Conservation (phyloP, 2,113 vertebrate genomes). For the Bujurquina vittata region DNA sequence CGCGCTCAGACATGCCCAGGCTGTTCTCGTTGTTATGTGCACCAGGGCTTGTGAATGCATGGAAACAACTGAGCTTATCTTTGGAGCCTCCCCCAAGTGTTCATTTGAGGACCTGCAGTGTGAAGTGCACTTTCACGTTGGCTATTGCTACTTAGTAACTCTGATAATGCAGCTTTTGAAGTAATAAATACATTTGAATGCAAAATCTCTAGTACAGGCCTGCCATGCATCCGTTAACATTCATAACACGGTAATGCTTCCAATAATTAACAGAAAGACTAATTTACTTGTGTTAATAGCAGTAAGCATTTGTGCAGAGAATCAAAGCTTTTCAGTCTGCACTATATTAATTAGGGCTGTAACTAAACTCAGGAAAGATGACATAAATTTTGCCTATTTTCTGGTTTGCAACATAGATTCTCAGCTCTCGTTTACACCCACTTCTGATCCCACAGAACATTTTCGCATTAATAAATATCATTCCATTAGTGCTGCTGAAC, state of each 20-base stretch:
- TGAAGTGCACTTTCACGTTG: not conserved
- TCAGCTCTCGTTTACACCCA: not conserved
- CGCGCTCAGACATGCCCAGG: fast-evolving
- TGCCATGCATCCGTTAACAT: not conserved
- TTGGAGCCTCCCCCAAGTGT: not conserved
- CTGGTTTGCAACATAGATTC: not conserved
- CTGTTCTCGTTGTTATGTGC: no score
- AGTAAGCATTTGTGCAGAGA: not conserved
- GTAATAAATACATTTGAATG: not conserved
- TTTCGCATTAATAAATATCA: constrained; percentile 45
- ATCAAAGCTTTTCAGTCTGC: not conserved
- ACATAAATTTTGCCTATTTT: not conserved
- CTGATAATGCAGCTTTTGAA: not conserved
- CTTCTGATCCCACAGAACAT: not conserved
- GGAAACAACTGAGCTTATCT: not conserved
- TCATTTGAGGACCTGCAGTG: not conserved
- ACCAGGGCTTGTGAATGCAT: no score
- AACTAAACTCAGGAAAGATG: not conserved
- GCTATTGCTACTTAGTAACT: not conserved
- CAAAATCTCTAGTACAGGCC: not conserved
- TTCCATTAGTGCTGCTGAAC: constrained; percentile 50
- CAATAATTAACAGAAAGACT: not conserved
- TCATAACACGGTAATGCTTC: not conserved
- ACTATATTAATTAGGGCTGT: not conserved
- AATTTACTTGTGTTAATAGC: not conserved